Base-by-base conservation (phyloP, 2,888 invertebrate species). In the Stenurella melanura region DNA sequence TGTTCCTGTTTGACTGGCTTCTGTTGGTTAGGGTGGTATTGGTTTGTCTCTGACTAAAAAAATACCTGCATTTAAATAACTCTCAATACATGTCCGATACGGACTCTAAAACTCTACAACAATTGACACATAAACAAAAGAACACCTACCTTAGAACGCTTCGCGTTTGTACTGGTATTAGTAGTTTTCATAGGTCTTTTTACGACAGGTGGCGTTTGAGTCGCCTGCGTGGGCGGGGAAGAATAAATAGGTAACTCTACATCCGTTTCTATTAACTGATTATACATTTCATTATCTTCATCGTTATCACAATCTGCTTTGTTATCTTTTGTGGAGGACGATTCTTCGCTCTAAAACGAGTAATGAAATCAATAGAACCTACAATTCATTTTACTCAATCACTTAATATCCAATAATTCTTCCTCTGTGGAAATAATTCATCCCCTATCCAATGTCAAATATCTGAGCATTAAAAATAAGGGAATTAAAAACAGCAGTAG, bases 311-410 rank as follows among this genome's bases (percentile, higher is more conserved):
- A 81, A 66, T 88, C 87, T 26, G 80, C 77, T 84, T 89, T 89
- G 54, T 87, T 87, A 76, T 88, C 89, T 84, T 88, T 88, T 77
- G 85, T 85, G 5, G 88, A 86, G 26, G 88, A 86, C 15, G 87
- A 83, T 78, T 89, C 83, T 63, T 84, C 89, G 82, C 88, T 88
- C 89, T 90, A 80, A 58, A 86, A 83, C 58, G 9, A 9, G 9
- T 26, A 18, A 61, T n/a, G 15, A 19, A n/a, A 15, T 1, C 2
- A 9, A 18, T 61, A 61, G 3, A 54, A n/a, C n/a, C n/a, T n/a
- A n/a, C n/a, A n/a, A n/a, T n/a, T n/a, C n/a, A n/a, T n/a, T n/a
- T n/a, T n/a, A n/a, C n/a, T n/a, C n/a, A n/a, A n/a, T n/a, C n/a
- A n/a, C n/a, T n/a, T n/a, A n/a, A n/a, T n/a, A n/a, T n/a, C n/a